phyloP scores from a whole-genome alignment of 1,140 invertebrate species.

The Neuroterus valhalla region DNA sequence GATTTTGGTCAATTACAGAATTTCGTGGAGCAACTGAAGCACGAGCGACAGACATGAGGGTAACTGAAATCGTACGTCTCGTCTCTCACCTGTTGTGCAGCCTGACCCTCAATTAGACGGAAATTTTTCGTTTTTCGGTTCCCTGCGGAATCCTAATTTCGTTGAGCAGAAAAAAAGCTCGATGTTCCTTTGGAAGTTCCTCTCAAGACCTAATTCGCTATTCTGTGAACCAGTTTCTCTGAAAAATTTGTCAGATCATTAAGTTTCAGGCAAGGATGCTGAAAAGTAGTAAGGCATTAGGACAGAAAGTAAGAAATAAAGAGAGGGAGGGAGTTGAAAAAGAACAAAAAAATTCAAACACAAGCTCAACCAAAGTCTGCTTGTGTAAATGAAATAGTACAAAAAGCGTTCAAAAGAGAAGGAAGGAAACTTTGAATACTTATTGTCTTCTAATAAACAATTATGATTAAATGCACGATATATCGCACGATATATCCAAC shows the following conservation, averaged over 20 bases:
- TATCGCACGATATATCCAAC: too few species aligned
- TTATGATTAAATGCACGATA: too few species aligned
- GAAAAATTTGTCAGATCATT: slow-evolving; percentile 2
- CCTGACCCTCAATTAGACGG: slow-evolving; percentile 15
- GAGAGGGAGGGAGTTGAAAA: background rate
- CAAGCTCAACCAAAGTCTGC: too few species aligned
- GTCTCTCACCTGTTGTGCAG: slow-evolving; percentile 18
- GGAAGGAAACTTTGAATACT: too few species aligned
- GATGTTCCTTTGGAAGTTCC: too few species aligned
- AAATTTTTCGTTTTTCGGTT: slow-evolving; percentile 21
- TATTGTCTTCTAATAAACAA: too few species aligned
- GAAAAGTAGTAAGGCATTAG: background rate
- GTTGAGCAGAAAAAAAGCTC: background rate
- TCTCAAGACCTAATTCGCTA: too few species aligned
- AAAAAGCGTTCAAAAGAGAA: too few species aligned
- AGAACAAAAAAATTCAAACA: too few species aligned
- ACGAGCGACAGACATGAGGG: slow-evolving; percentile 18
- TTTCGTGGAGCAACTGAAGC: slow-evolving; percentile 6
- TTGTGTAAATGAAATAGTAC: too few species aligned
- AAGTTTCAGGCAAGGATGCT: background rate
- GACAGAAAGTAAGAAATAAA: background rate
- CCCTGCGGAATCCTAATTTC: slow-evolving; percentile 22
- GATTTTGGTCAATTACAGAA: slow-evolving; percentile 5
- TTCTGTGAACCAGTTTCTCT: slow-evolving; percentile 11
- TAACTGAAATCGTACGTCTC: slow-evolving; percentile 13